phyloP scores from a whole-genome alignment of 2,113 vertebrate species.

The Mirza zaza region DNA sequence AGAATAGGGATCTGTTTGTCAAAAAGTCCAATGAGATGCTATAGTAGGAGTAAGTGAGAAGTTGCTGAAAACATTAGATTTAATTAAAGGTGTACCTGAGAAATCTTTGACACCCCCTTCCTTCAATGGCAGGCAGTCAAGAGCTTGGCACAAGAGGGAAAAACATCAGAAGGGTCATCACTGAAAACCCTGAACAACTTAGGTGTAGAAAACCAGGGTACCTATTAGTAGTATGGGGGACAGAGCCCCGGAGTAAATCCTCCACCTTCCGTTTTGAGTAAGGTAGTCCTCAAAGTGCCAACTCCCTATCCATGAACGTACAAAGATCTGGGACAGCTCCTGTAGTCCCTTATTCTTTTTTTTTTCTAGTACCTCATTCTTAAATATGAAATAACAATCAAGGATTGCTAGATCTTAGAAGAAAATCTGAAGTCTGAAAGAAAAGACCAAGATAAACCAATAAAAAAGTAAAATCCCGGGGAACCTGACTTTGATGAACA shows the following conservation, averaged over 20 bases:
- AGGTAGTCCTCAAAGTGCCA: neutral
- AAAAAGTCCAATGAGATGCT: neutral
- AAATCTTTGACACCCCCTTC: neutral
- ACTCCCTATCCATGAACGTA: neutral
- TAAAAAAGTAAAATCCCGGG: neutral
- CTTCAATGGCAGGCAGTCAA: neutral
- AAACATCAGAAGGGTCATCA: neutral
- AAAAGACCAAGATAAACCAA: neutral
- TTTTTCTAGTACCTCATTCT: neutral
- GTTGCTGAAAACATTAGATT: neutral
- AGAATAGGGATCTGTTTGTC: neutral
- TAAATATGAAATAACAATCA: neutral
- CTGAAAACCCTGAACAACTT: neutral
- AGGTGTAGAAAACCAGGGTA: neutral
- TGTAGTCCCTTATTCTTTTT: neutral
- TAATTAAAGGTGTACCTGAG: neutral
- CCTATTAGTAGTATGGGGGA: no score
- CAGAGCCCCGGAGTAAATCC: neutral
- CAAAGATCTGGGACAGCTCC: neutral
- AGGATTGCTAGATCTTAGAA: neutral
- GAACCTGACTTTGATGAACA: neutral
- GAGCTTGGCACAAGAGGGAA: neutral
- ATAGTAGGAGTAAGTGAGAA: neutral
- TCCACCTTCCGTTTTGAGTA: neutral
- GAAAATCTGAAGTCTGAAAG: slow-evolving; percentile 8